phyloP scores from a whole-genome alignment of 2,797 vertebrate genomes.

The Gadopsis marmoratus region DNA sequence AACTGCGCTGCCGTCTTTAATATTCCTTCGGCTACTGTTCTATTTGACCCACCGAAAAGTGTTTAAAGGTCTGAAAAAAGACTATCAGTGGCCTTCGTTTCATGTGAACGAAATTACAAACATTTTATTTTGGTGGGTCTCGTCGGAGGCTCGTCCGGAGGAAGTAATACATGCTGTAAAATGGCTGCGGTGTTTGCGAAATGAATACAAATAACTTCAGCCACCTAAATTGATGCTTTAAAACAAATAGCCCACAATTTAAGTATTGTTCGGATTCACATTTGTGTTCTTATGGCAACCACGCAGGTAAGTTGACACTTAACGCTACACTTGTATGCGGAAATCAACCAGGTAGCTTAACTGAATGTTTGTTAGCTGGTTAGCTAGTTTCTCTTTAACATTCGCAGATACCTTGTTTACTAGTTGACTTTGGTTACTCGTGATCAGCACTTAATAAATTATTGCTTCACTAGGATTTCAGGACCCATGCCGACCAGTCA shows the following conservation, averaged over 20 bases:
- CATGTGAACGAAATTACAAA: accelerated
- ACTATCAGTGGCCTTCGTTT: accelerated
- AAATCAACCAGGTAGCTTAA: not conserved
- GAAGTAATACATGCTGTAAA: slow-evolving; percentile 51
- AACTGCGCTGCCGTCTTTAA: not conserved
- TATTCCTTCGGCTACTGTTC: not conserved
- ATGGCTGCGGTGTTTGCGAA: not conserved
- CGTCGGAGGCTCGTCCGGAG: accelerated
- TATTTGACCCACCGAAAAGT: accelerated
- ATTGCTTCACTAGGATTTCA: slow-evolving; percentile 87
- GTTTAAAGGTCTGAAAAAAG: accelerated
- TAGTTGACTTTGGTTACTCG: not conserved
- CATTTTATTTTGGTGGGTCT: slow-evolving; percentile 61
- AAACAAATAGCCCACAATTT: accelerated
- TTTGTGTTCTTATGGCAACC: slow-evolving; percentile 68
- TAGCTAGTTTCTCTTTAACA: not conserved
- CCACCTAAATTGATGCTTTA: not conserved
- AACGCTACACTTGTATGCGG: accelerated
- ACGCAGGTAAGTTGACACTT: slow-evolving; percentile 73
- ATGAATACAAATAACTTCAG: not conserved
- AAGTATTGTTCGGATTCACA: accelerated
- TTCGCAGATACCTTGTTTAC: accelerated
- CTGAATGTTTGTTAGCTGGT: not conserved
- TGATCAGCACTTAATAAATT: not conserved
- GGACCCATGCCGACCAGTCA: slow-evolving; percentile 94